phyloP scores from a whole-genome alignment of 1,140 invertebrate species.

The Camponotus floridanus region DNA sequence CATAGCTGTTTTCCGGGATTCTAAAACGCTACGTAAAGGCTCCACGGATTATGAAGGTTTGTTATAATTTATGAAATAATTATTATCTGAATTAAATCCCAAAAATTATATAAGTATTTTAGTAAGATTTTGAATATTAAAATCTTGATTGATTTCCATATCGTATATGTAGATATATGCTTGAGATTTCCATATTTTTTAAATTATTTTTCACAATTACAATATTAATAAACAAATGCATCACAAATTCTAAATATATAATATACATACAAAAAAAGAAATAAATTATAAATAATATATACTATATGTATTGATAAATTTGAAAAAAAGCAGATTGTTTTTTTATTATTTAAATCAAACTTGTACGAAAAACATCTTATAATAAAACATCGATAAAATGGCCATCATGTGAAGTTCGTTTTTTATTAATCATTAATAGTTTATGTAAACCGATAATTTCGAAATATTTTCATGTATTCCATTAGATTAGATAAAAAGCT shows the following conservation, averaged over 20 bases:
- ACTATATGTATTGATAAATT: neutral
- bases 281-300: neutral
- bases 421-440: neutral
- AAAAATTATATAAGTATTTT: neutral
- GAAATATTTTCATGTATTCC: neutral
- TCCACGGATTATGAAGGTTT: constrained; percentile 75
- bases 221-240: neutral
- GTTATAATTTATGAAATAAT: constrained; percentile 16
- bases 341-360: neutral
- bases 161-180: neutral
- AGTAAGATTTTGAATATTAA: neutral
- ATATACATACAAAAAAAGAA: neutral
- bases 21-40: constrained; percentile 43
- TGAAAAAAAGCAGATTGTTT: constrained; percentile 18
- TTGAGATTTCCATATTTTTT: neutral
- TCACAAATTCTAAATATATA: constrained; percentile 6
- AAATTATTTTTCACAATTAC: neutral
- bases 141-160: no score
- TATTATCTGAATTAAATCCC: neutral
- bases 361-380: constrained; percentile 12
- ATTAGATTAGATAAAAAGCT: neutral
- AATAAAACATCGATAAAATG: constrained; percentile 17
- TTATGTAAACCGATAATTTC: neutral
- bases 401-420: neutral
- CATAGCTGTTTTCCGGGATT: constrained; percentile 32